A percentile compares a stretch with the other conserved stretches of the same genome.
Evolutionary conservation across 2,797 vertebrate species (phyloP).

Genomic region (Morelia viridis): DNA sequence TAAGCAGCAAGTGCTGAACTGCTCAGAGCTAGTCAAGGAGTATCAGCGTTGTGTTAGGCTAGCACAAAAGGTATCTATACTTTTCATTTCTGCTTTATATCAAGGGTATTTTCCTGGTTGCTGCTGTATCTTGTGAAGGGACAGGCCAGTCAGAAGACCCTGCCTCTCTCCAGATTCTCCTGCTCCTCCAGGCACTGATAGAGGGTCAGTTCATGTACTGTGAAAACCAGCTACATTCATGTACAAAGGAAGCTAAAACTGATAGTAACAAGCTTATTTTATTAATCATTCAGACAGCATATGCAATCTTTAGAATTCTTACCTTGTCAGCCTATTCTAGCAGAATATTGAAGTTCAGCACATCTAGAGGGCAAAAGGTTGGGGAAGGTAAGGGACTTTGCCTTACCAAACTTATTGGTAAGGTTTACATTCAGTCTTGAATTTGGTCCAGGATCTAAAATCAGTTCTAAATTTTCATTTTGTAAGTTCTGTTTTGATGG

Average conservation of each 20-base stretch:
- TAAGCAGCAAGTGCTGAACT: constrained; percentile 81
- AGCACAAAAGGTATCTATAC: constrained; percentile 84
- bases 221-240: neutral
- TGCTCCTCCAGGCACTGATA: neutral
- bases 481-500: neutral
- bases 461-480: neutral
- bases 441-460: neutral
- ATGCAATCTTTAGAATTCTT: neutral
- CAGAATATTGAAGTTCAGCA: neutral
- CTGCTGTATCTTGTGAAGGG: constrained; percentile 18
- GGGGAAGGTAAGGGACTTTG: neutral
- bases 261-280: neutral
- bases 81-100: constrained; percentile 43
- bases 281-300: neutral
- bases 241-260: neutral
- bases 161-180: neutral
- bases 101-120: constrained; percentile 19
- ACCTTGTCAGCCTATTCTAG: neutral
- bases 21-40: constrained; percentile 87
- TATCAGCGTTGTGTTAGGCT: constrained; percentile 88
- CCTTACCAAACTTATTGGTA: neutral
- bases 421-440: neutral
- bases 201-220: neutral
- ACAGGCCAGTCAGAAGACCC: neutral
- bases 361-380: neutral